Conservation (phyloP, 2,797 vertebrate species). For the Dendrocincla tyrannina region DNA sequence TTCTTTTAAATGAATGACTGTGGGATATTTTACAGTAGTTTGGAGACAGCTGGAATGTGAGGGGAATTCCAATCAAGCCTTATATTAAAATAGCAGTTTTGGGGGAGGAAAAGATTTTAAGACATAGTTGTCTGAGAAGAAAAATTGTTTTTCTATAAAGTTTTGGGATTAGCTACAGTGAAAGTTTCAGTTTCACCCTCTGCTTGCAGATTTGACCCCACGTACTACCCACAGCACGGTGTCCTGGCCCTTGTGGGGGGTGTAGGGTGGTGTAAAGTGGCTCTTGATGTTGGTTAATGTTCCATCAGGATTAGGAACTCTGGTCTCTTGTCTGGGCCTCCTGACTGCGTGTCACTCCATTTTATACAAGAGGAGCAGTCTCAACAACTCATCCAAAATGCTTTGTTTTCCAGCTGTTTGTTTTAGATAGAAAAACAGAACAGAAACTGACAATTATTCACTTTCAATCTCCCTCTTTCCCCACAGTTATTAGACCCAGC, state of each 20-base stretch:
- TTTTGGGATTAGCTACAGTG: neutral
- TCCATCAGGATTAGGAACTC: neutral
- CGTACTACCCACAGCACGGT: rapidly evolving
- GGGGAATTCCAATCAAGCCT: neutral
- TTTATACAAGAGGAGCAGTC: neutral
- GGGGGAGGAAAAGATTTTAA: neutral
- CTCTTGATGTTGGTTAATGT: neutral
- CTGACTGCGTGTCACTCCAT: neutral
- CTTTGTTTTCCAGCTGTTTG: neutral
- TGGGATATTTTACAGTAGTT: neutral
- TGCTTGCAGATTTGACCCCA: neutral
- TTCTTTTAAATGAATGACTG: neutral
- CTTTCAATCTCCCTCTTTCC: neutral
- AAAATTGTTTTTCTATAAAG: neutral
- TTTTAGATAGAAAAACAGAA: neutral
- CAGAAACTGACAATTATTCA: neutral
- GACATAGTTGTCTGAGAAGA: neutral
- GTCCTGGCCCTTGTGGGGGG: neutral
- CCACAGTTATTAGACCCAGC: neutral
- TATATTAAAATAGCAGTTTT: neutral
- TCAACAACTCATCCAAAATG: neutral
- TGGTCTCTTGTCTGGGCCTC: neutral
- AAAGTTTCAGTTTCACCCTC: neutral
- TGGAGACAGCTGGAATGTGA: neutral
- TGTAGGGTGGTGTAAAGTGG: neutral